phyloP scores from a whole-genome alignment of 2,113 vertebrate genomes.

The Mungos mungo region DNA sequence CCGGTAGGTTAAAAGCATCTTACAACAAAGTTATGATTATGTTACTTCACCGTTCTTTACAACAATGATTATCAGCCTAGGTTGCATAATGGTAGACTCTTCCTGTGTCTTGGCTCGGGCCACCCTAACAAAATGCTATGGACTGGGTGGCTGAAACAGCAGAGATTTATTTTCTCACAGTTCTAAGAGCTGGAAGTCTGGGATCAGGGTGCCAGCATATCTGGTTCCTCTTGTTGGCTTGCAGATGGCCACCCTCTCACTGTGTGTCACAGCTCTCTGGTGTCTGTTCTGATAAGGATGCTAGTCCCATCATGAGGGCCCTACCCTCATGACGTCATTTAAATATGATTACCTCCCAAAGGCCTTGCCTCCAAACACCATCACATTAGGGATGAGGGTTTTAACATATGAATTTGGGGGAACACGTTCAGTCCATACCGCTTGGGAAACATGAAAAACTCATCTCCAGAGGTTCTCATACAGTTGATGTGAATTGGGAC shows the following conservation, averaged over 20 bases:
- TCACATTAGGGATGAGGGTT: neutral
- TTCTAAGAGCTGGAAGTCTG: neutral
- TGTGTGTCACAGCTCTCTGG: neutral
- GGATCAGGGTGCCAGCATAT: neutral
- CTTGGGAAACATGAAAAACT: neutral
- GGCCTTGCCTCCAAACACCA: neutral
- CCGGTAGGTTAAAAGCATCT: neutral
- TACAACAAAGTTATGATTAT: neutral
- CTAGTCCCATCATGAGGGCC: neutral
- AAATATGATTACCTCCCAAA: neutral
- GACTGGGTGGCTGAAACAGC: neutral
- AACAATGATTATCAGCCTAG: too few species aligned
- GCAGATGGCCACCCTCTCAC: neutral
- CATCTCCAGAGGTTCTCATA: neutral
- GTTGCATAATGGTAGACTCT: neutral
- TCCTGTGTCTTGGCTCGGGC: neutral
- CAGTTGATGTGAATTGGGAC: neutral
- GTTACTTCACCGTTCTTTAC: neutral
- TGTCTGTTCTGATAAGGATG: neutral
- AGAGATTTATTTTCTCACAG: neutral
- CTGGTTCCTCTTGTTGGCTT: neutral
- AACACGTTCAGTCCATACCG: neutral
- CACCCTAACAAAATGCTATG: neutral
- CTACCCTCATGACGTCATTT: neutral
- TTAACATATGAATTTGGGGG: neutral